phyloP scores from a whole-genome alignment of 2,797 vertebrate genomes.

The Danio jaintianensis region DNA sequence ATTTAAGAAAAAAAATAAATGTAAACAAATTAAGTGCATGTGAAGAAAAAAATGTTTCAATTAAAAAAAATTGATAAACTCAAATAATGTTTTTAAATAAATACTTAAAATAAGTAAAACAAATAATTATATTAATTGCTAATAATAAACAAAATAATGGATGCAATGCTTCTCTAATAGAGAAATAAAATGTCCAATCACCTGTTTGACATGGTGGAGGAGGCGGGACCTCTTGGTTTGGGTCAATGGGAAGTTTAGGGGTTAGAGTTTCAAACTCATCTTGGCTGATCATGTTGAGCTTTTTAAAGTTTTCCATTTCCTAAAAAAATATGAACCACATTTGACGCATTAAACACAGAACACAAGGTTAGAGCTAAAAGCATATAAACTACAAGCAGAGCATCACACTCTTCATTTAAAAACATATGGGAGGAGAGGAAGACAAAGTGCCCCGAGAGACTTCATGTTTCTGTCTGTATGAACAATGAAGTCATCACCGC shows the following conservation, averaged over 20 bases:
- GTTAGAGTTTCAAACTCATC: slow-evolving; percentile 88
- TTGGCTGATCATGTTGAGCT: slow-evolving; percentile 89
- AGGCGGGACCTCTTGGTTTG: slow-evolving; percentile 78
- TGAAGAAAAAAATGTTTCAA: too few species aligned
- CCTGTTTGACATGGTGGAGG: slow-evolving; percentile 69
- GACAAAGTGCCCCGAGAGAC: not conserved
- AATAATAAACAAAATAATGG: not conserved
- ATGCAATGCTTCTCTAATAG: not conserved
- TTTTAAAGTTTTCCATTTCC: slow-evolving; percentile 92
- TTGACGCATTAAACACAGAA: slow-evolving; percentile 1
- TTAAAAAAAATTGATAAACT: too few species aligned
- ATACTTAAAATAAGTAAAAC: not conserved
- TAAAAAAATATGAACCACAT: slow-evolving; percentile 71
- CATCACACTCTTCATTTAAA: not conserved
- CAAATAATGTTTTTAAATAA: too few species aligned
- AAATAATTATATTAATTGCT: not conserved
- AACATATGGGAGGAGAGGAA: not conserved
- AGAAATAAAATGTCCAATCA: not conserved
- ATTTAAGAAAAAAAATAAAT: not conserved
- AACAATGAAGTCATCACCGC: not conserved
- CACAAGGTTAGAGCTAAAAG: not conserved
- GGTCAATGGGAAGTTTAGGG: slow-evolving; percentile 80
- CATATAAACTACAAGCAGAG: not conserved
- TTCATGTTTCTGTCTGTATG: slow-evolving; percentile 24
- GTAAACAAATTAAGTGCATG: too few species aligned